Base-by-base conservation (phyloP, 1,140 invertebrate genomes). In the Saxidomus purpurata region DNA sequence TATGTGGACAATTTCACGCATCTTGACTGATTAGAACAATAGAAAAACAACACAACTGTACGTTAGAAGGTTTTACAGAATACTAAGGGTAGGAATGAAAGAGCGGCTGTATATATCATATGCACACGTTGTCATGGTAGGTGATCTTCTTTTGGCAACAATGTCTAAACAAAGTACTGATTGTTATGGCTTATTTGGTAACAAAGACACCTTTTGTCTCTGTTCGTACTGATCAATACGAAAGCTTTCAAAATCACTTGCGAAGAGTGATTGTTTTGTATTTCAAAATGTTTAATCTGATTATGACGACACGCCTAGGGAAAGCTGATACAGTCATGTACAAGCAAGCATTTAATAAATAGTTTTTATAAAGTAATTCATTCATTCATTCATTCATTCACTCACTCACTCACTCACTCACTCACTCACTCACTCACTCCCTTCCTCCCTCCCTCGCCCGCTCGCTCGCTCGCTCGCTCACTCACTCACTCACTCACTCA, bases 1-100 rank as follows among this genome's bases (percentile, higher is more conserved):
- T 55, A 96, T 91, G 81, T 96, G 96, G 47, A 96, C 96, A 59
- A 96, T 96, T 94, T 96, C 96, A 80, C 96, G 93, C 96, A 96
- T 96, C 36, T 87, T 87, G 63, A 38, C 36, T 17, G 71, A 3
- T 49, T 76, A 40, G 25, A 13, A 28, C 25, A 4, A 38, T n/a
- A 6, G 34, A 74, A 55, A 28, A 8, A 22, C 3, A 8, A 63
- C n/a, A 63, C n/a, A 63, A 19, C n/a, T 63, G 19, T 9, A 8
- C 59, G n/a, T 28, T 63, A n/a, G 25, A 63, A n/a, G 28, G 25
- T 63, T 63, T 63, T 28, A 63, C 9, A 28, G 59, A 6, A 25
- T 22, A 63, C 59, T 63, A 25, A 63, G 6, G 11, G 52, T 55
- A 3, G 9, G 28, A 25, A 63, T 6, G 0, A 28, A 4, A 25